Base-by-base conservation (phyloP, 2,888 invertebrate genomes). In the Andrena fulva region DNA sequence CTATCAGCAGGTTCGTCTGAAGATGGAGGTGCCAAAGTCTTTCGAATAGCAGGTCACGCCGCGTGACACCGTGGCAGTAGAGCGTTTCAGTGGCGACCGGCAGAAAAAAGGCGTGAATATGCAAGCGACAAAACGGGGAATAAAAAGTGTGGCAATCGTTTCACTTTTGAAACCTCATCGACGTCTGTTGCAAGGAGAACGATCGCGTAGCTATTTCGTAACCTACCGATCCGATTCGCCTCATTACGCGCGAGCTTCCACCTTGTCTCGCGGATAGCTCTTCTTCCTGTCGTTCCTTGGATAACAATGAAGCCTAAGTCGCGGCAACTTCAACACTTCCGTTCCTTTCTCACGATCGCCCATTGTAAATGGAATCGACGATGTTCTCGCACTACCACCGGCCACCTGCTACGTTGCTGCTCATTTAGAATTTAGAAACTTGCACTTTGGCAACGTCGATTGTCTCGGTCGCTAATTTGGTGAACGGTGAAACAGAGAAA, bases 301-400 rank as follows among this genome's bases (percentile, higher is more conserved):
- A 73, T 77, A 83, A 87, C 72, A 85, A 83, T 81, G 77, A 79
- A 66, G 73, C 81, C 71, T 68, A 79, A 81, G 82, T 80, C 80
- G 71, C 77, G 68, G 59, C 70, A 80, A 67, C 75, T 77, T 76
- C 67, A 59, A 54, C 50, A 16, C 24, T 62, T 29, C 66, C 52
- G 76, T 82, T 86, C 82, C 82, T 63, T 71, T 85, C 82, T 67
- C 82, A 88, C 79, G 80, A 71, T 84, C 64, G 29, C 78, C 76
- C 54, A n/a, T 54, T 48, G 42, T 31, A 78, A 87, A 80, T 73
- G 24, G 74, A 77, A 72, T 69, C 82, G 76, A 77, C 74, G 64
- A 72, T 78, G 52, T 77, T 71, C 68, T 82, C 75, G 27, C 73
- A 35, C 69, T 71, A 33, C 69, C 64, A 62, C 27, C 71, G 71